Conservation (phyloP, 2,888 invertebrate genomes). For the Emesis furor region DNA sequence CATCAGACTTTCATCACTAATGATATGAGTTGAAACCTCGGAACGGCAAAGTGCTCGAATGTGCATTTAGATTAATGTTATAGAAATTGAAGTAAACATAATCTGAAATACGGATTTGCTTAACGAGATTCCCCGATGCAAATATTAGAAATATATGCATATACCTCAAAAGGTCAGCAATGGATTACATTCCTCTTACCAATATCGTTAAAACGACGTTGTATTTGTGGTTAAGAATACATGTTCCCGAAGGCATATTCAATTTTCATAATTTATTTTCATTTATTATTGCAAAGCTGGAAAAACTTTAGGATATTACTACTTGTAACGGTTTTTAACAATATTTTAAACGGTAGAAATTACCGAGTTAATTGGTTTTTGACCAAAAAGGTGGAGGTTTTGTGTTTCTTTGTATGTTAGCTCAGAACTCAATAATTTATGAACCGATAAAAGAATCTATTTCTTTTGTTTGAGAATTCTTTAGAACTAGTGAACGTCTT, state of each 20-base stretch:
- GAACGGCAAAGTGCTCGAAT: neutral
- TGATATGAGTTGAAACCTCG: neutral
- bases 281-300: neutral
- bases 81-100: conserved; percentile 2
- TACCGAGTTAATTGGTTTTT: no score
- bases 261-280: neutral
- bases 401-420: no score
- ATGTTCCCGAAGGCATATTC: neutral
- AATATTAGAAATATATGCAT: conserved; percentile 19
- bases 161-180: conserved; percentile 20
- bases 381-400: no score
- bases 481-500: no score
- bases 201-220: conserved; percentile 1
- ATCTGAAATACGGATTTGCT: conserved; percentile 20
- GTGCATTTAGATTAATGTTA: neutral
- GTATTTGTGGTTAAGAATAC: neutral
- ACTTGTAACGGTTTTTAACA: no score
- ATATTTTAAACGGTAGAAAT: no score
- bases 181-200: conserved; percentile 1
- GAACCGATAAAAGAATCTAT: no score
- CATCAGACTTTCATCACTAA: neutral
- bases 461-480: no score
- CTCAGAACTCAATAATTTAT: no score
- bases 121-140: conserved; percentile 15
- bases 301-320: no score